phyloP scores from a whole-genome alignment of 2,888 invertebrate genomes.

The Dynastes hyllus region DNA sequence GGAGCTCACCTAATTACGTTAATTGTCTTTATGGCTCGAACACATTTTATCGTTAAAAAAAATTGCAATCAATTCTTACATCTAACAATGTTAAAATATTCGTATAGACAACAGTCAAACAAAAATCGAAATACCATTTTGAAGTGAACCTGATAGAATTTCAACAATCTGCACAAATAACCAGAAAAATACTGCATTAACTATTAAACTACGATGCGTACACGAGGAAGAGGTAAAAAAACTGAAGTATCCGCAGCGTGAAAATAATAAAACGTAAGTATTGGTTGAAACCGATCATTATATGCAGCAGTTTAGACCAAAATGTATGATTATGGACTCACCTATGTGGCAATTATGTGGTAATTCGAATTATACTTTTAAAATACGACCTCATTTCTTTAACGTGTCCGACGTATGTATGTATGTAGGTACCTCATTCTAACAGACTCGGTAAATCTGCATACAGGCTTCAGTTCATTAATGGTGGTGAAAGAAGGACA shows the following conservation, averaged over 20 bases:
- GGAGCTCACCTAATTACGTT: neutral
- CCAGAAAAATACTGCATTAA: neutral
- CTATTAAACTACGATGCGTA: neutral
- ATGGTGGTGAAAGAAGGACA: neutral
- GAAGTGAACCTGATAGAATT: neutral
- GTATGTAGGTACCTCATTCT: neutral
- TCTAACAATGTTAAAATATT: neutral
- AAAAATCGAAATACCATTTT: neutral
- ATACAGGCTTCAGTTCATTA: slow-evolving; percentile 1
- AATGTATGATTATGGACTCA: slow-evolving; percentile 52
- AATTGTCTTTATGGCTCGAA: neutral
- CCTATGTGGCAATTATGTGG: slow-evolving; percentile 53
- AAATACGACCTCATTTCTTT: slow-evolving; percentile 50
- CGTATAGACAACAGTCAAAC: no score
- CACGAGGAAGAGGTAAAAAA: neutral
- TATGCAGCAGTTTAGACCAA: slow-evolving; percentile 49
- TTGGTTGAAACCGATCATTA: slow-evolving; percentile 48
- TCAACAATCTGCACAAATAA: neutral
- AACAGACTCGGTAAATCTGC: slow-evolving; percentile 3
- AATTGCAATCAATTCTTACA: neutral
- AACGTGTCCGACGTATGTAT: slow-evolving; percentile 37
- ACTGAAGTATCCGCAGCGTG: slow-evolving; percentile 22
- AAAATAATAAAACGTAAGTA: slow-evolving; percentile 50
- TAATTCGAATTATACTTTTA: slow-evolving; percentile 53
- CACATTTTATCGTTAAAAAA: neutral